A percentile compares a stretch with the other conserved stretches of the same genome.
phyloP scores from a whole-genome alignment of 1,140 invertebrate genomes.

The Bombyx mori region DNA sequence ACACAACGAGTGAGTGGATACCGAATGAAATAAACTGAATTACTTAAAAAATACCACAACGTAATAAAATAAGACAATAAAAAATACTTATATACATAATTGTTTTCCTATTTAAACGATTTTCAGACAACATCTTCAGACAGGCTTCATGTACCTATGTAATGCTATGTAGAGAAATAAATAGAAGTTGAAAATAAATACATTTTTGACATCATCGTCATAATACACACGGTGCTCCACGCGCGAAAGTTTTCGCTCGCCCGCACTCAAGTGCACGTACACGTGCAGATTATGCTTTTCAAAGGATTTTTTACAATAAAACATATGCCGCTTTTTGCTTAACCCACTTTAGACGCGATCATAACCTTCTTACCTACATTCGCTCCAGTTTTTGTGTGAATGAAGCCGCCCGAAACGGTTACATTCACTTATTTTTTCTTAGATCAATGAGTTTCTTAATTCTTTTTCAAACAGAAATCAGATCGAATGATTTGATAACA shows the following conservation, averaged over 20 bases:
- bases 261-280: slow-evolving; percentile 46
- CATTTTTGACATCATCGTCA: too few species aligned
- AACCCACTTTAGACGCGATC: slow-evolving; percentile 68
- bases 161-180: too few species aligned
- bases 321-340: slow-evolving; percentile 70
- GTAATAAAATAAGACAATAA: too few species aligned
- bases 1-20: too few species aligned
- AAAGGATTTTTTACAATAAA: slow-evolving; percentile 69
- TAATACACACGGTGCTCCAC: slow-evolving; percentile 18
- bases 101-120: too few species aligned
- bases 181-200: too few species aligned
- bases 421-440: slow-evolving; percentile 12
- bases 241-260: slow-evolving; percentile 35
- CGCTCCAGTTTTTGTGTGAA: slow-evolving; percentile 58
- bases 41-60: too few species aligned
- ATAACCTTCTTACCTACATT: slow-evolving; percentile 71
- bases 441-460: too few species aligned
- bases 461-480: too few species aligned
- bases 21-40: too few species aligned
- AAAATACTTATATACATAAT: too few species aligned
- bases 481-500: too few species aligned
- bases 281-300: slow-evolving; percentile 58
- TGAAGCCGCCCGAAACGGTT: slow-evolving; percentile 52
- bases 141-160: neutral
- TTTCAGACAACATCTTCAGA: neutral